Evolutionary conservation across 2,113 vertebrate species (phyloP), one percentile per base, ranked within the genome.

Genomic region (Epinephelus moara): DNA sequence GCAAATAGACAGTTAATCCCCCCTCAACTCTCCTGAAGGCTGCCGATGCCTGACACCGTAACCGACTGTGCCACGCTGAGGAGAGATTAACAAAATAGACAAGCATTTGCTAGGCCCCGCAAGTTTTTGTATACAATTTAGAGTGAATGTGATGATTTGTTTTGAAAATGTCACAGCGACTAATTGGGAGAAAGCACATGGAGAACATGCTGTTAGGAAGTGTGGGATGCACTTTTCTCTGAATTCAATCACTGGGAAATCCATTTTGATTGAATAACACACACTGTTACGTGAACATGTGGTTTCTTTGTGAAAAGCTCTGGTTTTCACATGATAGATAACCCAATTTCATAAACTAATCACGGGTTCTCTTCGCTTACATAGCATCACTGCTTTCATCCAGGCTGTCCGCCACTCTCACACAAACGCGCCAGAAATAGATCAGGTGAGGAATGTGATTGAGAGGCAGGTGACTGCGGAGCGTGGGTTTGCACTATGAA

Each of bases 1-100:
- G 75, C 84, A 92, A 92, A 91, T 83, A 91, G 67, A 85, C 12
- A 78, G 75, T 80, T 89, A 92, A 92, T 88, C 86, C 84, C 60
- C 23, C 3, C 37, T 60, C 75, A 50, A 30, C 59, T 42, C 77
- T 68, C 80, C 78, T 30, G 45, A 64, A 87, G 75, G 73, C 80
- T 33, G 75, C 67, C 0, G 63, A 37, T 30, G 79, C 70, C 81
- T 70, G 59, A 87, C 82, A 84, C 80, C 4, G 3, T 57, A 69
- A 67, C 80, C 21, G 13, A 64, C 73, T 74, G 45, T 23, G 59
- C 4, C 1, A 52, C 30, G 17, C 42, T 4, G 23, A 45, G 19
- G 56, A 57, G 12, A 82, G 64, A 81, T 77, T 74, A 63, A 59
- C 42, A 42, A 77, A 86, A 85, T 11, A 69, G 69, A 66, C 68